phyloP scores from a whole-genome alignment of 2,888 invertebrate genomes.

The Therioaphis trifolii region DNA sequence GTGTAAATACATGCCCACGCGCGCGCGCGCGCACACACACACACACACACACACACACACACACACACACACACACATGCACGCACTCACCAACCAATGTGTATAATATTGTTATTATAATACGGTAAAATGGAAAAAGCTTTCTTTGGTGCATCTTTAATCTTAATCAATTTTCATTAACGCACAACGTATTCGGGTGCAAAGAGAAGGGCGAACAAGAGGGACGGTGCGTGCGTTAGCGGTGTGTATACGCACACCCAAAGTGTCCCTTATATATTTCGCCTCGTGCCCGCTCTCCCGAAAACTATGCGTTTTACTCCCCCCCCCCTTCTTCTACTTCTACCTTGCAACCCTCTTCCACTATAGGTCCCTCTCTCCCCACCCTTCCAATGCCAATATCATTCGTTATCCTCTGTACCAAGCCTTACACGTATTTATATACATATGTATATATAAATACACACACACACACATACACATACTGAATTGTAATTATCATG shows the following conservation, averaged over 20 bases:
- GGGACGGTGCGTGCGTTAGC: constrained; percentile 7
- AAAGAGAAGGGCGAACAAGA: background rate
- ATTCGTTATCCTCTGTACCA: constrained; percentile 8
- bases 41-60: no score
- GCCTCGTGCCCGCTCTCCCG: background rate
- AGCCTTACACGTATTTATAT: constrained; percentile 10
- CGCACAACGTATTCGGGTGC: background rate
- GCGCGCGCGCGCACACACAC: no score
- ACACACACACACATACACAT: no score
- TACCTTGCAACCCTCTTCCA: background rate
- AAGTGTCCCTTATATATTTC: constrained; percentile 50
- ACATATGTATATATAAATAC: no score
- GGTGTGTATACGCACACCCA: constrained; percentile 9
- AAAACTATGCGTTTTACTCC: background rate
- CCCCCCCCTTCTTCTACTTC: background rate
- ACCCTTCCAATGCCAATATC: no score
- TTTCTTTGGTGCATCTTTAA: constrained; percentile 47
- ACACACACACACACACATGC: no score
- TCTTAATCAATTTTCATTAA: constrained; percentile 57
- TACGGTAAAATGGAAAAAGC: constrained; percentile 35
- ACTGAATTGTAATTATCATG: constrained; percentile 55
- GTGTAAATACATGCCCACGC: no score
- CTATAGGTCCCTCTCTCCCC: background rate
- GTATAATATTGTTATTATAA: background rate
- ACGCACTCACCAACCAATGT: background rate